Evolutionary conservation across 2,113 vertebrate genomes (phyloP).

Genomic region (Odontesthes bonariensis): DNA sequence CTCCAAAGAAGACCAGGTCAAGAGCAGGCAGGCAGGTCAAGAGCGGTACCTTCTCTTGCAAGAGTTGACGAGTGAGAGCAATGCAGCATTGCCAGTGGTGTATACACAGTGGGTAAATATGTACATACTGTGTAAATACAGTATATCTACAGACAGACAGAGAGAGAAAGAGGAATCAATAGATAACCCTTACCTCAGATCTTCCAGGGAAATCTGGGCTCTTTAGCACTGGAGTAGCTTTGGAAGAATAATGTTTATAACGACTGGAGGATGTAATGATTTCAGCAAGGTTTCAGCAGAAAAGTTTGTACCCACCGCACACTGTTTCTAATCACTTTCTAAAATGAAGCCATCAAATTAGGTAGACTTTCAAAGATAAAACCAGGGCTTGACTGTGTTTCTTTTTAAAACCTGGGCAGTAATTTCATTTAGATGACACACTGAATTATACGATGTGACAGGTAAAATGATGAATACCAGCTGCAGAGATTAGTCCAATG

Average conservation of each 20-base stretch:
- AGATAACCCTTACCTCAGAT: conserved; percentile 51
- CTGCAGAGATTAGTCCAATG: conserved; percentile 29
- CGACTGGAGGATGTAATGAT: conserved; percentile 73
- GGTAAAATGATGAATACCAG: conserved; percentile 54
- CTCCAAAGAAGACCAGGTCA: no score
- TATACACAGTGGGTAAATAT: no score
- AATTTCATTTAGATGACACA: conserved; percentile 56
- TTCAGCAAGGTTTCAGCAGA: conserved; percentile 64
- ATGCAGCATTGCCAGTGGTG: no score
- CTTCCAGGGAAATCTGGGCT: conserved; percentile 53
- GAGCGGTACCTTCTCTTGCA: no score
- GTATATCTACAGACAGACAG: no score
- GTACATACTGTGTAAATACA: no score
- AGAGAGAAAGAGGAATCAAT: background rate
- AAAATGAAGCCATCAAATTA: conserved; percentile 63
- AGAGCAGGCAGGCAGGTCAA: no score
- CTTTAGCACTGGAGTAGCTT: conserved; percentile 50
- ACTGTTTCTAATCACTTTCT: conserved; percentile 69
- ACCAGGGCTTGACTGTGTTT: conserved; percentile 38
- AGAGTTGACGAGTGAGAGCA: no score
- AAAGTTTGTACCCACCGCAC: conserved; percentile 60
- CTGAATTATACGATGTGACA: conserved; percentile 49
- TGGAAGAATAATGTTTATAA: conserved; percentile 77
- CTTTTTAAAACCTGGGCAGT: conserved; percentile 27
- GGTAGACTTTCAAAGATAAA: conserved; percentile 54